A percentile compares a stretch with the other conserved stretches of the same genome.
Conservation (phyloP, 1,140 invertebrate species). For the Drosophila sulfurigaster region DNA sequence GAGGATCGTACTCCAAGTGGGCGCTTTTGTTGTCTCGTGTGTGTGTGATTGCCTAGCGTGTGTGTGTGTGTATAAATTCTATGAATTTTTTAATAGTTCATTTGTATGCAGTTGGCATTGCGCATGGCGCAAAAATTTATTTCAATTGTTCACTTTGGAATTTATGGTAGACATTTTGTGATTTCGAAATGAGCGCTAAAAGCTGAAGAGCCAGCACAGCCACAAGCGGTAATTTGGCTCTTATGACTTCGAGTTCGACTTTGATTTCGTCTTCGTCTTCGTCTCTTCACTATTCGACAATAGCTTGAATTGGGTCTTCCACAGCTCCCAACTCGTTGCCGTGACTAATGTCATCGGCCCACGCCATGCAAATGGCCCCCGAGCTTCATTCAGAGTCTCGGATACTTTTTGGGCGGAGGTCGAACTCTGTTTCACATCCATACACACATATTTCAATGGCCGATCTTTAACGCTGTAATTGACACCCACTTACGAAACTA, state of each 20-base stretch:
- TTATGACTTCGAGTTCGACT: neutral
- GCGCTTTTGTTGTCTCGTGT: constrained; percentile 58
- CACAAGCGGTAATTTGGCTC: constrained; percentile 33
- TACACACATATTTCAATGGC: constrained; percentile 8
- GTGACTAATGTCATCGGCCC: constrained; percentile 76
- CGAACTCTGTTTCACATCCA: constrained; percentile 16
- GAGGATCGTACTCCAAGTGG: constrained; percentile 49
- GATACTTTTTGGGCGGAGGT: constrained; percentile 33
- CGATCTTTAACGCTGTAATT: constrained; percentile 62
- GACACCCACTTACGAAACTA: constrained; percentile 73
- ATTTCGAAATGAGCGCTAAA: constrained; percentile 78
- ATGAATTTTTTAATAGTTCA: constrained; percentile 83
- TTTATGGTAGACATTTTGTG: constrained; percentile 83
- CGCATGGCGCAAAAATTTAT: constrained; percentile 83
- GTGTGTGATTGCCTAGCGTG: too few relatives aligned
- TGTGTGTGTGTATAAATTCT: constrained; percentile 75
- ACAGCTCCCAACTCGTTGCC: constrained; percentile 45
- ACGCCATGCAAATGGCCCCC: constrained; percentile 55
- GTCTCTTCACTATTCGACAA: constrained; percentile 24
- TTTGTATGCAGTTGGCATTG: constrained; percentile 80
- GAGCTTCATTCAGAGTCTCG: constrained; percentile 16
- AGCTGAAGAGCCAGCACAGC: constrained; percentile 29
- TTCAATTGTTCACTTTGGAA: constrained; percentile 84
- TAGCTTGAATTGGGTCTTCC: constrained; percentile 48
- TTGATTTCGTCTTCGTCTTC: constrained; percentile 1